Base-by-base conservation (phyloP, 2,797 vertebrate species). In the Lemur catta region DNA sequence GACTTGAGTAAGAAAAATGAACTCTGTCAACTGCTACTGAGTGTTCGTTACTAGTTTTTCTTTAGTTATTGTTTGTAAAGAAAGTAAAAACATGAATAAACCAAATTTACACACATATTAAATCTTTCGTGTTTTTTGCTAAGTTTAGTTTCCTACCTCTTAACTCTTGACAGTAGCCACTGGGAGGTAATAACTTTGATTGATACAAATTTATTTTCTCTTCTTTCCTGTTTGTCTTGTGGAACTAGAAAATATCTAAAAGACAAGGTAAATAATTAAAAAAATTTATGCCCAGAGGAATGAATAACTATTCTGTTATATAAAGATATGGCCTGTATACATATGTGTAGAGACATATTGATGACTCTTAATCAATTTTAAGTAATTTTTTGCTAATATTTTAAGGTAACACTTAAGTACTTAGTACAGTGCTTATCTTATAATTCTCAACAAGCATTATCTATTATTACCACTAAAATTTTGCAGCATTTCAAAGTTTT, bases 151-250 rank as follows among this genome's bases (percentile, higher is more conserved):
- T 78, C 28, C 55, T 82, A 33, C n/a, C 13, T 72, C 38, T 67
- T 43, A 82, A 61, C 33, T 75, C 48, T 92, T 92, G n/a, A 55
- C 48, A 82, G 4, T 65, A 76, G 33, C 43, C 69, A 71, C 46
- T 92, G 22, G 24, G n/a, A 93, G 4, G 18, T 95, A 92, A 92
- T 76, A 90, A 59, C 43, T 74, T 52, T 76, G 81, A 84, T 78
- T 94, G 71, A 93, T 79, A 2, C 63, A 33, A 84, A 89, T 76
- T 85, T 57, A 63, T 80, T 93, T 95, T 69, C 38, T 69, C 1
- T 76, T 84, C 15, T 78, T 90, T 96, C 13, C 9, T 94, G 18
- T 94, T 94, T 96, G 61, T 88, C 26, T 41, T 86, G 1, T 94
- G 46, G 20, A 86, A 18, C 8, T 94, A 81, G 67, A 95, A 91